Conservation (phyloP, 2,113 vertebrate species). For the Sorex fumeus region DNA sequence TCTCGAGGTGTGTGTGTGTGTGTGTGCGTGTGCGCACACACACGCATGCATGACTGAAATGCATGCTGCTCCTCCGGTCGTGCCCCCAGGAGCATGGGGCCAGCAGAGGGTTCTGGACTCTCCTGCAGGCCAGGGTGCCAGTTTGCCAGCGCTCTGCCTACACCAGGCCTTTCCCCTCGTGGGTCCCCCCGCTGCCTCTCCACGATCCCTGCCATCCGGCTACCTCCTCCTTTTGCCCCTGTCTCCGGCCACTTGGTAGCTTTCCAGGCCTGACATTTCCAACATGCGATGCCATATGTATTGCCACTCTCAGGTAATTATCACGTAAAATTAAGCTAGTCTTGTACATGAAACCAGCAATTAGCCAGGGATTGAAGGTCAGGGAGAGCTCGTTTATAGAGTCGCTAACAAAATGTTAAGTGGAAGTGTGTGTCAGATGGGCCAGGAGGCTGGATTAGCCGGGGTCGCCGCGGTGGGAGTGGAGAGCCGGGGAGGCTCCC, state of each 20-base stretch:
- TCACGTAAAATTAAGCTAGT: constrained; percentile 91
- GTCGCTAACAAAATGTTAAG: constrained; percentile 94
- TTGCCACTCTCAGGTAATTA: constrained; percentile 91
- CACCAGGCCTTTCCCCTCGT: background rate
- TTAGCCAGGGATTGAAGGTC: constrained; percentile 93
- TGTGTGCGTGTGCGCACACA: too few relatives aligned
- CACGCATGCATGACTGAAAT: background rate
- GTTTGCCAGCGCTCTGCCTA: background rate
- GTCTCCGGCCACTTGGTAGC: constrained; percentile 86
- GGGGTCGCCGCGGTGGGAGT: constrained; percentile 86
- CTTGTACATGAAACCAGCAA: constrained; percentile 92
- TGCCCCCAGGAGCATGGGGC: background rate
- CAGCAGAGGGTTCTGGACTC: background rate
- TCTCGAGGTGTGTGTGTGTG: background rate
- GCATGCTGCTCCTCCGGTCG: background rate
- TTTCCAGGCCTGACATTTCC: constrained; percentile 90
- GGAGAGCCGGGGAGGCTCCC: constrained; percentile 85
- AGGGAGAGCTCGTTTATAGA: constrained; percentile 92
- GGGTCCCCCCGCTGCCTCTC: background rate
- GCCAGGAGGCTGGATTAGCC: constrained; percentile 92
- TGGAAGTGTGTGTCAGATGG: constrained; percentile 98
- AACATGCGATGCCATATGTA: constrained; percentile 88
- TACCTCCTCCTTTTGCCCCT: constrained; percentile 79
- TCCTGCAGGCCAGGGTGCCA: fast-evolving
- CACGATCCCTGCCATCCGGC: background rate